phyloP scores from a whole-genome alignment of 2,113 vertebrate genomes.

The Tichodroma muraria region DNA sequence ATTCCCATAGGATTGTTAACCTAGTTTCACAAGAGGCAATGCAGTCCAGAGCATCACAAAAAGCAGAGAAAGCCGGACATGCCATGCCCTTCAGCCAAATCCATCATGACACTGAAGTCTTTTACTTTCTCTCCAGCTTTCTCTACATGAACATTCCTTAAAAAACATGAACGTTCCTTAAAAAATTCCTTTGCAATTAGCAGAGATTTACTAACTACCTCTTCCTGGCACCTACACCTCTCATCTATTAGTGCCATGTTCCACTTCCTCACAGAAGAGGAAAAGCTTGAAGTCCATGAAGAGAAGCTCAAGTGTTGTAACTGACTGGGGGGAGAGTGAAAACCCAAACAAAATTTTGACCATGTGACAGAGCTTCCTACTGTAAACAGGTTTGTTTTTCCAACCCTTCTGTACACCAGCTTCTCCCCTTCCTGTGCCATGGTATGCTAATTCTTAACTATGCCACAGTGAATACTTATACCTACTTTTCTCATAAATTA shows the following conservation, averaged over 20 bases:
- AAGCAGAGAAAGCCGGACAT: neutral
- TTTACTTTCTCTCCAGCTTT: neutral
- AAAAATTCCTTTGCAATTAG: neutral
- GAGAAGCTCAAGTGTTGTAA: neutral
- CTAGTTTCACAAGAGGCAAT: neutral
- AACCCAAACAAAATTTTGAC: neutral
- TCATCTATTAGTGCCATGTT: neutral
- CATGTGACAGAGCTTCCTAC: neutral
- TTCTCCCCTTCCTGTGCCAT: neutral
- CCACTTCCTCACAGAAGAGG: neutral
- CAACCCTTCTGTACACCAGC: neutral
- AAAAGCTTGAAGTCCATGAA: neutral
- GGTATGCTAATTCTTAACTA: neutral
- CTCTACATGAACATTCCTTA: neutral
- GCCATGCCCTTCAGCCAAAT: neutral
- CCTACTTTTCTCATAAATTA: neutral
- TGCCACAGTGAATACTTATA: neutral
- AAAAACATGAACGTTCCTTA: neutral
- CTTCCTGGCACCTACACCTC: neutral
- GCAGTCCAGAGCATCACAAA: neutral
- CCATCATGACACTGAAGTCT: neutral
- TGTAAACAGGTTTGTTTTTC: neutral
- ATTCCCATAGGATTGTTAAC: neutral
- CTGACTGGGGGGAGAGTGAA: neutral
- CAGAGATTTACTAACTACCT: neutral